A percentile compares a stretch with the other conserved stretches of the same genome.
These are phyloP conservation scores for Amphimedon queenslandica DNA, from an alignment of 37 sponge, comb jelly and placozoan species.

Conservation along the genomic window DNA sequence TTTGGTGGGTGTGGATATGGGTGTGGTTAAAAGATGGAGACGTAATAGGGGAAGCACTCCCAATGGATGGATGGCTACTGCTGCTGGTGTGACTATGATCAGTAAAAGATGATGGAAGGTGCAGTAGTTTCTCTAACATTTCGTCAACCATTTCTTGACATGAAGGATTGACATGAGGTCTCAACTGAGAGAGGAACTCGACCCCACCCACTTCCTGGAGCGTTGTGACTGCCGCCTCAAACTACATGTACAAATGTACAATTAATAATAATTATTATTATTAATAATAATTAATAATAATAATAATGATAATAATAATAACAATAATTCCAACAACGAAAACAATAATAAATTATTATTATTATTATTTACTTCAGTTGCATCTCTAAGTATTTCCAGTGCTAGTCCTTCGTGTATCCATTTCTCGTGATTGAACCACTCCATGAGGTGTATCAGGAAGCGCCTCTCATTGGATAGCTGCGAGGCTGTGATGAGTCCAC, in stretches of 20 bases:
- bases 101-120: constrained; percentile 13
- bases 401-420: constrained; percentile 47
- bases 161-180: constrained; percentile 33
- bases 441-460: constrained; percentile 44
- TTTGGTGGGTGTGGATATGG: no score
- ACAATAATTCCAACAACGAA: no score
- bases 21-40: no score
- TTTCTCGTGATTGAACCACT: constrained; percentile 78
- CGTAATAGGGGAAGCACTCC: no score
- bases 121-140: constrained; percentile 51
- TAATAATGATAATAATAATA: no score
- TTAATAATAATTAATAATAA: no score
- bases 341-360: no score
- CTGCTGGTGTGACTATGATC: constrained; percentile 3
- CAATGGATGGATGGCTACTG: no score
- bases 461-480: constrained; percentile 49
- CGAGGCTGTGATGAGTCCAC: constrained; percentile 19
- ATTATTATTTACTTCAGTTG: no score
- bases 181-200: constrained; percentile 71
- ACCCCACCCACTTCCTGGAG: constrained; percentile 64
- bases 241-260: constrained; percentile 17
- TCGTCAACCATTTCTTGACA: constrained; percentile 62
- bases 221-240: constrained; percentile 42
- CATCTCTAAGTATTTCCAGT: no score
- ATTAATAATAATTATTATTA: background rate